phyloP scores from a whole-genome alignment of 2,797 vertebrate genomes.

The Peromyscus attwateri region DNA sequence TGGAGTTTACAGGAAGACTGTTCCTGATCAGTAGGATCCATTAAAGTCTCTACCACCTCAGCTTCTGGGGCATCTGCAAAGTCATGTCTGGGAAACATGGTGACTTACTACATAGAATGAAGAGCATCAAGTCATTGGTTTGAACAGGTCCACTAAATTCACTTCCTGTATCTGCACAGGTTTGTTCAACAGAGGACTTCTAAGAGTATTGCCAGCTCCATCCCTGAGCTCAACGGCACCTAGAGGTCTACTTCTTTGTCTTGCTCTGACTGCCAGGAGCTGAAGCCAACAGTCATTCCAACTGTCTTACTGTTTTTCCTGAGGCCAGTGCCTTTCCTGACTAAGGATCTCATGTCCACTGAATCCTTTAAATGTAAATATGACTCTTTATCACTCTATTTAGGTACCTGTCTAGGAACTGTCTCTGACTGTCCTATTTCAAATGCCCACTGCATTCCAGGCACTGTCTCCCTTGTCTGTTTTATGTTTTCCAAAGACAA shows the following conservation, averaged over 20 bases:
- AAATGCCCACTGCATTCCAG: not conserved
- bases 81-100: not conserved
- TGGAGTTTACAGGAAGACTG: not conserved
- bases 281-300: not conserved
- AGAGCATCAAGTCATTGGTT: not conserved
- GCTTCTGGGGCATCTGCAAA: not conserved
- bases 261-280: not conserved
- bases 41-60: not conserved
- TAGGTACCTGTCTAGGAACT: not conserved
- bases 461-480: not conserved
- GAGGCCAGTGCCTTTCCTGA: not conserved
- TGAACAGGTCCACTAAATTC: not conserved
- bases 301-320: not conserved
- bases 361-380: accelerated
- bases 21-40: not conserved
- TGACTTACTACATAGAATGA: not conserved
- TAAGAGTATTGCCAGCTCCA: not conserved
- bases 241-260: not conserved
- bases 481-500: not conserved
- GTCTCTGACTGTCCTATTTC: not conserved
- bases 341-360: not conserved
- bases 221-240: too few species aligned
- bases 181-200: not conserved
- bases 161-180: not conserved
- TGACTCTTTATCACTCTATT: not conserved